A percentile compares a stretch with the other conserved stretches of the same genome.
Evolutionary conservation across 2,113 vertebrate genomes (phyloP).

Genomic region (Dromas ardeola): DNA sequence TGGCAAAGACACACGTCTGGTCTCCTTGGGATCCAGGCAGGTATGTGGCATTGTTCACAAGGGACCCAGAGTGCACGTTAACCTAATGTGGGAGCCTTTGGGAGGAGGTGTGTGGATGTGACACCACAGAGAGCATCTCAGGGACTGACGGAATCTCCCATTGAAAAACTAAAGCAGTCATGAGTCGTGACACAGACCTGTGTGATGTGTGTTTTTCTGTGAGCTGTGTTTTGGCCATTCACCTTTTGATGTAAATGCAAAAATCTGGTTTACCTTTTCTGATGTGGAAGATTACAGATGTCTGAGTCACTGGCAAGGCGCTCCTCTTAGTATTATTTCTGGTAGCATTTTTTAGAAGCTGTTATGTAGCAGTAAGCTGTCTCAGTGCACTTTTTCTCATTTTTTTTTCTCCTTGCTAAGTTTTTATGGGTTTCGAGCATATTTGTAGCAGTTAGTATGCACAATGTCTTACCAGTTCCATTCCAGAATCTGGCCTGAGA

Average conservation of each 20-base stretch:
- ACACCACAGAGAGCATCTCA: neutral
- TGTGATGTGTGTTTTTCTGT: neutral
- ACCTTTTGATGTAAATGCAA: neutral
- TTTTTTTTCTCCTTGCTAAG: neutral
- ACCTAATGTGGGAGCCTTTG: neutral
- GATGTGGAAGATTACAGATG: neutral
- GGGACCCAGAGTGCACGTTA: neutral
- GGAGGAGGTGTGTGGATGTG: neutral
- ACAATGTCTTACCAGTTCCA: neutral
- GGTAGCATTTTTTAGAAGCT: neutral
- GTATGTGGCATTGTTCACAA: slow-evolving; percentile 56
- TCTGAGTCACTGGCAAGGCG: neutral
- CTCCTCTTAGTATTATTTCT: neutral
- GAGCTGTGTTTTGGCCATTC: neutral
- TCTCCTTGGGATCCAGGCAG: slow-evolving; percentile 92
- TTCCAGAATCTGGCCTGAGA: neutral
- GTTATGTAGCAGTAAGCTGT: neutral
- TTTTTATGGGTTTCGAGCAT: neutral
- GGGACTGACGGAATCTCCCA: neutral
- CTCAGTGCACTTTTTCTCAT: neutral
- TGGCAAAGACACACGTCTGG: slow-evolving; percentile 81
- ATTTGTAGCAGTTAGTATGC: neutral
- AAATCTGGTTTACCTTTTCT: neutral
- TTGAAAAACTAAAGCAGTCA: neutral
- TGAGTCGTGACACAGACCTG: fast-evolving